A percentile compares a stretch with the other conserved stretches of the same genome.
Conservation (phyloP, 2,113 vertebrate species). For the Nymphicus hollandicus region DNA sequence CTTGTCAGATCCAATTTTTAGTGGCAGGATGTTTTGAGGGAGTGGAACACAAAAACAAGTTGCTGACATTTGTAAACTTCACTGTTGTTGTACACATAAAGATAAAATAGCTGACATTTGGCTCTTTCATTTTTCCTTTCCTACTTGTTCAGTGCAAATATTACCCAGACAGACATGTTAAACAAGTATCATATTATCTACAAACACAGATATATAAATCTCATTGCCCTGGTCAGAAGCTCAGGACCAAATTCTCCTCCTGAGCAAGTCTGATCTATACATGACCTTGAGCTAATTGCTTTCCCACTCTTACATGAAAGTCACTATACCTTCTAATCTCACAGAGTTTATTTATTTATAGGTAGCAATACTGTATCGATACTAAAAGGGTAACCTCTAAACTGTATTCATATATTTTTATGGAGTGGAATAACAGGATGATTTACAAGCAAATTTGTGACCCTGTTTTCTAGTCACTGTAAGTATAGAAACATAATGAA, state of each 20-base stretch:
- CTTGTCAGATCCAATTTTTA: constrained; percentile 76
- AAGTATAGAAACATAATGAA: background rate
- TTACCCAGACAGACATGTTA: background rate
- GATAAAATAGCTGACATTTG: background rate
- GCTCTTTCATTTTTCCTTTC: background rate
- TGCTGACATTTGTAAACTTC: constrained; percentile 32
- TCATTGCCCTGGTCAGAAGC: background rate
- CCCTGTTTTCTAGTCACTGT: background rate
- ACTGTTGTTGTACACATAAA: background rate
- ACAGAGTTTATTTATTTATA: background rate
- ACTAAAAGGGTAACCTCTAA: background rate
- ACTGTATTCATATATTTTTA: background rate
- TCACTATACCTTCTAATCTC: background rate
- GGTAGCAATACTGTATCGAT: background rate
- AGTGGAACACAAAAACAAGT: constrained; percentile 19
- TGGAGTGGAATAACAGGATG: background rate
- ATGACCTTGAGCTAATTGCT: background rate
- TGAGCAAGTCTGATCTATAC: background rate
- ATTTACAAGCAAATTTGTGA: background rate
- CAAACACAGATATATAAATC: constrained; percentile 6
- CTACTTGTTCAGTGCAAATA: background rate
- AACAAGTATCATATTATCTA: constrained; percentile 7
- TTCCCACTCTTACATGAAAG: background rate
- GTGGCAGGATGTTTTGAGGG: constrained; percentile 43
- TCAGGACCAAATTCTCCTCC: background rate